Conservation (phyloP, 2,113 vertebrate genomes). For the Vanacampus margaritifer region DNA sequence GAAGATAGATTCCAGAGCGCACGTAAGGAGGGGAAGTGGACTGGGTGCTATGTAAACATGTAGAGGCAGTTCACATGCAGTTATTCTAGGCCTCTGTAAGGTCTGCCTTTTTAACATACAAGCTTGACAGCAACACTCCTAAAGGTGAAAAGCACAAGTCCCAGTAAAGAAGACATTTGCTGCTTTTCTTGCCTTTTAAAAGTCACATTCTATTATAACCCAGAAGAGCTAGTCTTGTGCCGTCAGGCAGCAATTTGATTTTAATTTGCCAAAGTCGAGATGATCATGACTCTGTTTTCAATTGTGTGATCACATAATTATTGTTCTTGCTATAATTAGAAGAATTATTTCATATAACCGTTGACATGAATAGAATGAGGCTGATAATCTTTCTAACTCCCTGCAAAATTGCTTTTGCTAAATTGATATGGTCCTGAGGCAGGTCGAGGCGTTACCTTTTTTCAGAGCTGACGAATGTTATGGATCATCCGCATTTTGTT, state of each 20-base stretch:
- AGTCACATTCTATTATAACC: constrained; percentile 8
- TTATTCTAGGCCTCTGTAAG: constrained; percentile 85
- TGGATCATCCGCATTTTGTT: background rate
- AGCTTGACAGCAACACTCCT: constrained; percentile 69
- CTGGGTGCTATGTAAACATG: constrained; percentile 85
- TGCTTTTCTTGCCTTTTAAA: constrained; percentile 2
- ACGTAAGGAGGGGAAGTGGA: constrained; percentile 42
- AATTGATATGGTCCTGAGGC: background rate
- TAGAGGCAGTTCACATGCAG: constrained; percentile 79
- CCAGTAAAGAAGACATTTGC: background rate
- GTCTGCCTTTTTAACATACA: constrained; percentile 78
- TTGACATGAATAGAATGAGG: constrained; percentile 19
- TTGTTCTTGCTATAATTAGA: constrained; percentile 23
- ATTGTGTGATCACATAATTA: constrained; percentile 25
- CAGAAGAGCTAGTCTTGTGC: constrained; percentile 5
- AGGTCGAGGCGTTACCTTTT: background rate
- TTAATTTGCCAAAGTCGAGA: constrained; percentile 22
- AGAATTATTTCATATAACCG: constrained; percentile 17
- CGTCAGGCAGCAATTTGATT: constrained; percentile 19
- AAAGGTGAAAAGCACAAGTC: constrained; percentile 12
- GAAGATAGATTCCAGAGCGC: constrained; percentile 53
- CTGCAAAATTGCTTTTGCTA: constrained; percentile 12
- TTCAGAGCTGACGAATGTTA: too few species aligned
- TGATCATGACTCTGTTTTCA: constrained; percentile 20
- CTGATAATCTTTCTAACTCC: constrained; percentile 2